These are phyloP conservation scores for Furcifer pardalis DNA, from an alignment of 2,797 vertebrate species.

Conservation along the genomic window DNA sequence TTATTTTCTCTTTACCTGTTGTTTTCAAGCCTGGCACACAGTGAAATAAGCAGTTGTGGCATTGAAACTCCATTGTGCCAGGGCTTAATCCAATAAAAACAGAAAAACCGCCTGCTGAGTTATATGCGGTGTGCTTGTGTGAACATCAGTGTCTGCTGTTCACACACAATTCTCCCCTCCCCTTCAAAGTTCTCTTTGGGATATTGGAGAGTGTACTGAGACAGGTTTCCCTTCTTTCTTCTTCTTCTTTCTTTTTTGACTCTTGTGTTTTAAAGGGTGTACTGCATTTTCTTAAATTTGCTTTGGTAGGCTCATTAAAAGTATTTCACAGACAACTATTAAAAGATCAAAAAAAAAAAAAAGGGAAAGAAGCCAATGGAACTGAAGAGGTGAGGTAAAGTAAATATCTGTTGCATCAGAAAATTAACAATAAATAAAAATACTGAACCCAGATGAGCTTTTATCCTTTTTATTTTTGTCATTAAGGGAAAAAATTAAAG, in stretches of 20 bases:
- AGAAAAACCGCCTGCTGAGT: constrained; percentile 76
- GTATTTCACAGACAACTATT: constrained; percentile 54
- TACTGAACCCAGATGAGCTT: accelerated
- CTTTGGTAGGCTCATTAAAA: constrained; percentile 43
- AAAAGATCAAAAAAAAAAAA: constrained; percentile 45
- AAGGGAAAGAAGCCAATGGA: constrained; percentile 12
- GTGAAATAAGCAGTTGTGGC: constrained; percentile 77
- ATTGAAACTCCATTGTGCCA: constrained; percentile 80
- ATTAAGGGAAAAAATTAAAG: background rate
- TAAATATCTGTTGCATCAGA: background rate
- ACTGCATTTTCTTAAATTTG: constrained; percentile 62
- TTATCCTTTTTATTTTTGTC: constrained; percentile 1
- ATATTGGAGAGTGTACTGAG: constrained; percentile 69
- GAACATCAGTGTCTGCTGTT: constrained; percentile 79
- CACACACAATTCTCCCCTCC: constrained; percentile 71
- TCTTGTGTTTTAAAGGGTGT: constrained; percentile 60
- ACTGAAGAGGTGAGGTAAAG: constrained; percentile 6
- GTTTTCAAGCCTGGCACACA: constrained; percentile 74
- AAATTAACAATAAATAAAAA: background rate
- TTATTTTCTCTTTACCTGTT: constrained; percentile 75
- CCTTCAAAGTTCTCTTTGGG: constrained; percentile 72
- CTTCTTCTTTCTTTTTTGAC: constrained; percentile 58
- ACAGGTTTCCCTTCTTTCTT: constrained; percentile 12
- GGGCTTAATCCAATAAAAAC: constrained; percentile 74
- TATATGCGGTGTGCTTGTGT: constrained; percentile 75